phyloP scores from a whole-genome alignment of 2,888 invertebrate species.

The Blastobasis adustella region DNA sequence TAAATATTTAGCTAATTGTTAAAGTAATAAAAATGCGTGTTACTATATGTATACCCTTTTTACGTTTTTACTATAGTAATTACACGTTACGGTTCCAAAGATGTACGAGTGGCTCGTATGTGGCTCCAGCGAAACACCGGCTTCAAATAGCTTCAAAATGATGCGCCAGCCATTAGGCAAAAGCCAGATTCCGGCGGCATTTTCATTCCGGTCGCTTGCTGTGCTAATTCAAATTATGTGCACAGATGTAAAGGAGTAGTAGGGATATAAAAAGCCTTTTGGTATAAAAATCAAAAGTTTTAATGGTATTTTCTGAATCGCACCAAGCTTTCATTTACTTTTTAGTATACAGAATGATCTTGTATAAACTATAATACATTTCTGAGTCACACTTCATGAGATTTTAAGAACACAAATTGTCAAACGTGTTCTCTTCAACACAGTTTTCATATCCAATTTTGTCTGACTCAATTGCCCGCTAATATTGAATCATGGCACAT shows the following conservation, averaged over 20 bases:
- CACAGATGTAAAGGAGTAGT: neutral
- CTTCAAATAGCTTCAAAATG: no score
- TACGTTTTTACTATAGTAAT: no score
- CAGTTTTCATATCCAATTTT: slow-evolving; percentile 58
- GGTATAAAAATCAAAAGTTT: slow-evolving; percentile 76
- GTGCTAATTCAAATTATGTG: no score
- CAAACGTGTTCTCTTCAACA: slow-evolving; percentile 45
- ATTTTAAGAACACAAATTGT: slow-evolving; percentile 50
- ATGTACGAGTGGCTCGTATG: no score
- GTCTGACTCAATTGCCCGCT: slow-evolving; percentile 62
- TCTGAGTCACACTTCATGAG: slow-evolving; percentile 50
- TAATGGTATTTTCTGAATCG: slow-evolving; percentile 76
- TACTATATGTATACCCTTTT: no score
- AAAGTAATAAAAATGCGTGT: no score
- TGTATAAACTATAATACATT: slow-evolving; percentile 68
- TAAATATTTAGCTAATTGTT: no score
- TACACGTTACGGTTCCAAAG: no score
- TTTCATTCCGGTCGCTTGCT: no score
- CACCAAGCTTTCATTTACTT: slow-evolving; percentile 75
- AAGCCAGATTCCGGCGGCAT: no score
- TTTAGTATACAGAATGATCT: slow-evolving; percentile 74
- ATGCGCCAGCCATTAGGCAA: no score
- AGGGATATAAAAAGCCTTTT: slow-evolving; percentile 54
- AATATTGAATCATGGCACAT: slow-evolving; percentile 54
- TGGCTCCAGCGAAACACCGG: no score